These are phyloP conservation scores for Oreonectes daqikongensis DNA, from an alignment of 2,797 vertebrate genomes.

Conservation along the genomic window DNA sequence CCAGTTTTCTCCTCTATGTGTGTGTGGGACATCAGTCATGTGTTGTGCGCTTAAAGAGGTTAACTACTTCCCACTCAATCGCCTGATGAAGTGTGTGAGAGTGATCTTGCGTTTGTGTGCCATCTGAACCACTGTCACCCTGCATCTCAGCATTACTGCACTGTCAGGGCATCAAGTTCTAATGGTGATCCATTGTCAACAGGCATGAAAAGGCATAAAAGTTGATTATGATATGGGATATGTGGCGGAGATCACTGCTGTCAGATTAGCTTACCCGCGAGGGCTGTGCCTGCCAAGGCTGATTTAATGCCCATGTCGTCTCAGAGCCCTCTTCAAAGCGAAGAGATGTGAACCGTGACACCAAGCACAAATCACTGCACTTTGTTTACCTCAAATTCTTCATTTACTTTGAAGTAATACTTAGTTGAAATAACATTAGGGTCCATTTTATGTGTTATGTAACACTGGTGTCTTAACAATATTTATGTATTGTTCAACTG, in stretches of 20 bases:
- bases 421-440: no score
- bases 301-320: constrained; percentile 50
- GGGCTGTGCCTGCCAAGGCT: constrained; percentile 47
- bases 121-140: constrained; percentile 33
- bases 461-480: no score
- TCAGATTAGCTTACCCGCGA: constrained; percentile 48
- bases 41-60: background rate
- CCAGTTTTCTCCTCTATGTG: background rate
- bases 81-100: constrained; percentile 15
- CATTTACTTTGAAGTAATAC: no score
- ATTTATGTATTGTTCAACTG: no score
- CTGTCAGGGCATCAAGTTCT: constrained; percentile 8
- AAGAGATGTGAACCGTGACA: constrained; percentile 39
- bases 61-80: constrained; percentile 31
- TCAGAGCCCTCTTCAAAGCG: constrained; percentile 14
- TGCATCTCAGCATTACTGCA: constrained; percentile 20
- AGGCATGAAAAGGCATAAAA: constrained; percentile 47
- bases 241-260: constrained; percentile 49
- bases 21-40: background rate
- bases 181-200: constrained; percentile 37
- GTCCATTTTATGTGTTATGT: no score
- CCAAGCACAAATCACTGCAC: constrained; percentile 9
- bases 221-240: constrained; percentile 53
- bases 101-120: constrained; percentile 2
- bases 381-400: background rate